Evolutionary conservation across 2,888 invertebrate genomes (phyloP), one percentile per base, ranked within the genome.

Genomic region (Norana najaformis): DNA sequence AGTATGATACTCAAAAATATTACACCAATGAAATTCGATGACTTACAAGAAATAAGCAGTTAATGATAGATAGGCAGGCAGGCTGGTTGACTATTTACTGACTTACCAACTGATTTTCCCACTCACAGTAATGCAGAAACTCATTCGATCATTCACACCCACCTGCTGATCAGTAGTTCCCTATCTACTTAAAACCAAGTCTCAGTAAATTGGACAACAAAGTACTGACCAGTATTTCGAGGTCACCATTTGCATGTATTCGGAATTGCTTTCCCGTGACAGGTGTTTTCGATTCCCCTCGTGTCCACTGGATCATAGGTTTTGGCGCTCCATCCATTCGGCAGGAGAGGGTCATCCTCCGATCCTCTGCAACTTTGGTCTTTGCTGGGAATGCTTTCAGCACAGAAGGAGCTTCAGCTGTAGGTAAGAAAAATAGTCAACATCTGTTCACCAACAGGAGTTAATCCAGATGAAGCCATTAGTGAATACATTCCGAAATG

Each of bases 291-390:
- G 37, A 36, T 3, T 35, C 36, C 14, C 83, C 83, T 11, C 85
- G 85, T 18, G 36, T 35, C 85, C 85, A 85, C 36, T 35, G 4
- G 11, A 85, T 85, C 36, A 1, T 11, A 85, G 85, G 85, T 85
- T 85, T 85, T 23, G 85, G 85, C 6, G 85, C 85, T 37, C 85
- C 85, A 23, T 85, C 85, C 85, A 85, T 85, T n/a, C 36, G 35
- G 34, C 85, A 85, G 16, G 11, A 1, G 36, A 85, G 14, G 36
- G 14, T 85, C 20, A 36, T 20, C 3, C 0, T 85, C 36, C 23
- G 35, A 35, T n/a, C 36, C 37, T 85, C 85, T 0, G 85, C 36
- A 85, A 36, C 36, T 85, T 85, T 85, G 1, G 34, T n/a, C 20
- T 36, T 35, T 14, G 34, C 37, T 23, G 85, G 85, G 20, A 53